Conservation (phyloP, 2,797 vertebrate genomes). For the Neosilurus mollespiculum region DNA sequence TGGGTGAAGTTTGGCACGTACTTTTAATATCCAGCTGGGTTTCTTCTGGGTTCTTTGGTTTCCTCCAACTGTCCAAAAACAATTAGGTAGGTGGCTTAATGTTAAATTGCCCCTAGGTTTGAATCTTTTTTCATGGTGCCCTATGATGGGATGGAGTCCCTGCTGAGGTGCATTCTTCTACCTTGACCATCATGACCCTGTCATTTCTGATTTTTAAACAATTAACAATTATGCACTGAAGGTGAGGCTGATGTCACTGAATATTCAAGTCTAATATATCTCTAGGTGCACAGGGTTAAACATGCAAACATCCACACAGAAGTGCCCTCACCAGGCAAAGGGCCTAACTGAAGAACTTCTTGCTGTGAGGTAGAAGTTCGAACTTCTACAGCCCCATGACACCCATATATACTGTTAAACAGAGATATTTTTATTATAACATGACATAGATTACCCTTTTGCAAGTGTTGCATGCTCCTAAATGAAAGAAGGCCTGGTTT, state of each 20-base stretch:
- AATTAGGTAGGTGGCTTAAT: background rate
- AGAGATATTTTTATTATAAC: too few species aligned
- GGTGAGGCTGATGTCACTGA: too few species aligned
- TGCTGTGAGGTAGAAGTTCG: too few species aligned
- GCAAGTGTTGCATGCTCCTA: too few species aligned
- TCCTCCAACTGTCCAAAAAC: background rate
- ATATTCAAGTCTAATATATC: too few species aligned
- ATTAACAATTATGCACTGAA: background rate
- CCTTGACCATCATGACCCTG: background rate
- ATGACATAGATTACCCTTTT: too few species aligned
- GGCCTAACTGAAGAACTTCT: too few species aligned
- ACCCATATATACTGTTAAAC: too few species aligned
- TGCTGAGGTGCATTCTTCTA: background rate
- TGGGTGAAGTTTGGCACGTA: background rate
- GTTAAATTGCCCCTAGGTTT: background rate
- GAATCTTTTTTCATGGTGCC: background rate
- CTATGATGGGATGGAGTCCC: background rate
- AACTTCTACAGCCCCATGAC: too few species aligned
- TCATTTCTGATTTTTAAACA: background rate
- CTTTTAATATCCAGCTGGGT: background rate
- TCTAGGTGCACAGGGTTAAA: too few species aligned
- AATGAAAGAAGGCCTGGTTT: slow-evolving; percentile 16
- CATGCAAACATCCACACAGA: too few species aligned
- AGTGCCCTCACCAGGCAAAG: too few species aligned
- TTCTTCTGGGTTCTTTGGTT: slow-evolving; percentile 3